A percentile compares a stretch with the other conserved stretches of the same genome.
These are phyloP conservation scores for Carduelis carduelis DNA, from an alignment of 2,797 vertebrate species.

Conservation along the genomic window DNA sequence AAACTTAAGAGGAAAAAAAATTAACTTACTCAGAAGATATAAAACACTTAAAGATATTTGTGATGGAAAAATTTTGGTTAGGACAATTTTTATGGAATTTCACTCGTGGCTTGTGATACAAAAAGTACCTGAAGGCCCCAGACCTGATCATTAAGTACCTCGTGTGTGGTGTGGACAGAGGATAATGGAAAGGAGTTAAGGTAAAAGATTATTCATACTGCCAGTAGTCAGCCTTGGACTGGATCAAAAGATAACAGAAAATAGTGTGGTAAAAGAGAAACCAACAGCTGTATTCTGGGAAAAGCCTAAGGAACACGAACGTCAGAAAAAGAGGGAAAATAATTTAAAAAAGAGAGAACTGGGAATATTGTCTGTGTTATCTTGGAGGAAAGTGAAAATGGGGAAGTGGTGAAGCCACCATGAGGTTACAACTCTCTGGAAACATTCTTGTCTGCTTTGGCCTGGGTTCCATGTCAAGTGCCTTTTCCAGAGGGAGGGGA, in stretches of 20 bases:
- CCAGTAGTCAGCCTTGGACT: not conserved
- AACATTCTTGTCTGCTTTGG: not conserved
- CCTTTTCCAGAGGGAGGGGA: not conserved
- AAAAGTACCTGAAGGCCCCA: not conserved
- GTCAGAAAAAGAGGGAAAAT: not conserved
- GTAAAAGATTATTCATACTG: not conserved
- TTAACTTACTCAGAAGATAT: rapidly evolving
- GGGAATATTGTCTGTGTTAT: not conserved
- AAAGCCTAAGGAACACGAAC: not conserved
- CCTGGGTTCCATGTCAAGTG: not conserved
- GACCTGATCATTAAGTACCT: not conserved
- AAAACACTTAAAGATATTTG: not conserved
- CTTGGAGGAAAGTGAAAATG: not conserved
- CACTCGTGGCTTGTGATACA: rapidly evolving
- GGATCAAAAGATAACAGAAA: not conserved
- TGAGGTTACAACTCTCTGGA: conserved; percentile 1
- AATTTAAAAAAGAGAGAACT: not conserved
- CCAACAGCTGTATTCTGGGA: conserved; percentile 25
- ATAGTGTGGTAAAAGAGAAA: not conserved
- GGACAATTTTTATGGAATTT: not conserved
- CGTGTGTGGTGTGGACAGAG: not conserved
- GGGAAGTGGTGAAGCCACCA: not conserved
- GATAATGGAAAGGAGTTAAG: not conserved
- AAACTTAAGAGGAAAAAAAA: not conserved
- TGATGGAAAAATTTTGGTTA: not conserved